Conservation (phyloP, 2,113 vertebrate genomes). For the Centropus bengalensis region DNA sequence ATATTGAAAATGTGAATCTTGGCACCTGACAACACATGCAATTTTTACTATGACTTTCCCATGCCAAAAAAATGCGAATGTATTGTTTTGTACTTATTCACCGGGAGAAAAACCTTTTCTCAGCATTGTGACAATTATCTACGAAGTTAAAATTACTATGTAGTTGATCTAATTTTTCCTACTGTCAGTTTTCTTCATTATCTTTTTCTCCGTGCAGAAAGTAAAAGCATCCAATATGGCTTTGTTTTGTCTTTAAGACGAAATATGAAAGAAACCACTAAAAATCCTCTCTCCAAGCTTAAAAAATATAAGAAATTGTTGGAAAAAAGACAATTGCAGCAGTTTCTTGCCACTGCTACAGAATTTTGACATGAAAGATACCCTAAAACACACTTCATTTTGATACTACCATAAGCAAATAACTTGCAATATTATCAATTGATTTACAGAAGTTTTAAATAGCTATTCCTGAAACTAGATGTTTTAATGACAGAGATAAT, state of each 20-base stretch:
- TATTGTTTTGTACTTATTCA: constrained; percentile 21
- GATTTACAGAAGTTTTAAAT: neutral
- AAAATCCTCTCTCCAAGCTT: neutral
- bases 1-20: constrained; percentile 25
- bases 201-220: neutral
- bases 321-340: neutral
- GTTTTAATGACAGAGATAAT: neutral
- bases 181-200: constrained; percentile 15
- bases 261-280: neutral
- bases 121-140: constrained; percentile 15
- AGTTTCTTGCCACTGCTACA: neutral
- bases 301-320: neutral
- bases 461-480: neutral
- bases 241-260: neutral
- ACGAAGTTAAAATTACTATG: neutral
- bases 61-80: neutral
- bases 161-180: neutral
- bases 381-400: neutral
- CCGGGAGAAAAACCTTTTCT: constrained; percentile 32
- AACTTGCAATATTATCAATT: neutral
- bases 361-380: neutral
- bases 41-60: constrained; percentile 23
- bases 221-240: neutral
- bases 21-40: neutral
- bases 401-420: neutral